These are phyloP conservation scores for Therioaphis trifolii DNA, from an alignment of 2,888 invertebrate genomes.

Conservation along the genomic window DNA sequence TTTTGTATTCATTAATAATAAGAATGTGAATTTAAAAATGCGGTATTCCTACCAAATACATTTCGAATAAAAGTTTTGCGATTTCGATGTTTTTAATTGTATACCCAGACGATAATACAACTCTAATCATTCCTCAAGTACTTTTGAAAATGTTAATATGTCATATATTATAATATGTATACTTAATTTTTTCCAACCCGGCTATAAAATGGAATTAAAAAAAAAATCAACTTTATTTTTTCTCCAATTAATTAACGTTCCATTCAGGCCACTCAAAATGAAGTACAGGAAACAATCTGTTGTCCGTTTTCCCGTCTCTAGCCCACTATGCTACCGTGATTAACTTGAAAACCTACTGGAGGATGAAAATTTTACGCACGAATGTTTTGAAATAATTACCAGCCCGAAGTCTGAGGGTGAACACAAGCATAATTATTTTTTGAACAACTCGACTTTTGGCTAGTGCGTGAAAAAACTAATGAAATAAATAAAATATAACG, in stretches of 20 bases:
- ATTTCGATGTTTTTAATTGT: slow-evolving; percentile 35
- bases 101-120: slow-evolving; percentile 27
- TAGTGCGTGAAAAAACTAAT: not conserved
- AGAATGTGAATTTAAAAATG: not conserved
- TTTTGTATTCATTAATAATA: not conserved
- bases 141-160: slow-evolving; percentile 22
- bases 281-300: slow-evolving; percentile 59
- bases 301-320: not conserved
- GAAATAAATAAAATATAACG: too few relatives aligned
- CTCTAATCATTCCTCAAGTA: slow-evolving; percentile 29
- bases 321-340: slow-evolving; percentile 9
- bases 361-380: slow-evolving; percentile 61
- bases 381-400: slow-evolving; percentile 61
- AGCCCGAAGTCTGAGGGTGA: slow-evolving; percentile 15
- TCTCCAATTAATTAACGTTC: slow-evolving; percentile 58
- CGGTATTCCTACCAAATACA: not conserved
- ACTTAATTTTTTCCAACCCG: slow-evolving; percentile 19
- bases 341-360: slow-evolving; percentile 57
- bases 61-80: slow-evolving; percentile 18
- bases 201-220: slow-evolving; percentile 13
- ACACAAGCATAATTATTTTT: not conserved
- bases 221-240: slow-evolving; percentile 26
- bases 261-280: slow-evolving; percentile 47
- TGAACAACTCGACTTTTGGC: not conserved
- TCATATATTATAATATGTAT: not conserved